Evolutionary conservation across 2,113 vertebrate genomes (phyloP).

Genomic region (Suricata suricatta): DNA sequence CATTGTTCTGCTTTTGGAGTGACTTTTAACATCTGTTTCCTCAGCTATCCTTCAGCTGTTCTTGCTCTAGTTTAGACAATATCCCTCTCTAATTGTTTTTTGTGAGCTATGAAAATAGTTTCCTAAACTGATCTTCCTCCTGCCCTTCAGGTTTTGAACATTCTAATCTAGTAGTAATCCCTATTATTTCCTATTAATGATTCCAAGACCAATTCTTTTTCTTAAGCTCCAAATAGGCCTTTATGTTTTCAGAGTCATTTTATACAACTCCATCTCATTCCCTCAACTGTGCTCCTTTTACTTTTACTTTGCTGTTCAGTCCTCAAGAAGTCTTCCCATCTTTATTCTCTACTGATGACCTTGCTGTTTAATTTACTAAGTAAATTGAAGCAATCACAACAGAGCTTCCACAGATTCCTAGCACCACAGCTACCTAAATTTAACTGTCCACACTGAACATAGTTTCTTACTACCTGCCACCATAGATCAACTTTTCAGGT

Average conservation of each 20-base stretch:
- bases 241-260: constrained; percentile 6
- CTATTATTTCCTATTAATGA: background rate
- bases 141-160: background rate
- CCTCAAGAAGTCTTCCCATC: background rate
- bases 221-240: background rate
- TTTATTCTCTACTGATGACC: background rate
- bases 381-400: background rate
- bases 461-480: background rate
- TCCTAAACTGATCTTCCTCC: background rate
- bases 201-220: constrained; percentile 28
- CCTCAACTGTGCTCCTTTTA: background rate
- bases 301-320: background rate
- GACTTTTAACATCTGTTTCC: background rate
- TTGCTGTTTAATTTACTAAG: background rate
- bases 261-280: background rate
- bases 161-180: background rate
- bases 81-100: background rate
- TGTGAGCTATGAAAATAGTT: background rate
- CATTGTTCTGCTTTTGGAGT: background rate
- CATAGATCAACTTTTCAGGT: background rate
- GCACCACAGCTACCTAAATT: background rate
- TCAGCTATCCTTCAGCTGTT: background rate
- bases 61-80: background rate
- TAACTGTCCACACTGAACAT: background rate
- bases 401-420: background rate